These are phyloP conservation scores for Proisotoma minuta DNA, from an alignment of 2,888 invertebrate species.

Conservation along the genomic window DNA sequence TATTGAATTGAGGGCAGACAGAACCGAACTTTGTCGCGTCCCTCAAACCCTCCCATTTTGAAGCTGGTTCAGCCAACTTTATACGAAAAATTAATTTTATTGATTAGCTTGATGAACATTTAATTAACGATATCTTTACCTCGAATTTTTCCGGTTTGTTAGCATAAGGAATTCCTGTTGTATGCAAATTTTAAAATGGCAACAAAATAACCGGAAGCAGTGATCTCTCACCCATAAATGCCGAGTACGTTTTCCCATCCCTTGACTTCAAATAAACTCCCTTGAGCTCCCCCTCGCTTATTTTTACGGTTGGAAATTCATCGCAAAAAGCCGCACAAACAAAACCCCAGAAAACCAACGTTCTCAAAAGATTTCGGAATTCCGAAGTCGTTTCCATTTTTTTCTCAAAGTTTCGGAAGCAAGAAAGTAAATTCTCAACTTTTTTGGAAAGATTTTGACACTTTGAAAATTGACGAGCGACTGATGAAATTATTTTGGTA, in stretches of 20 bases:
- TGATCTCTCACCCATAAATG: no score
- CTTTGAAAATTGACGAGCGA: no score
- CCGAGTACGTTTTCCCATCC: slow-evolving; percentile 17
- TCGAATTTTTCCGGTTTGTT: slow-evolving; percentile 26
- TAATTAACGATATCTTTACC: no score
- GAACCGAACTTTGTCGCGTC: slow-evolving; percentile 26
- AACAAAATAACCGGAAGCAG: no score
- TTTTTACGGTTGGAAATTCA: slow-evolving; percentile 9
- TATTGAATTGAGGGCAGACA: slow-evolving; percentile 29
- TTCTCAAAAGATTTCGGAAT: no score
- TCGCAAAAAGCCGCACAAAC: not conserved
- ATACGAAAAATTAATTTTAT: not conserved
- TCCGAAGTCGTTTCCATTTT: no score
- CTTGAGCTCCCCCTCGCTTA: slow-evolving; percentile 18
- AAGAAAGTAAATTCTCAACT: no score
- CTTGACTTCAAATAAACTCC: slow-evolving; percentile 19
- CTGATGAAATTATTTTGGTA: no score
- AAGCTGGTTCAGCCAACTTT: slow-evolving; percentile 23
- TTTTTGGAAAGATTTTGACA: no score
- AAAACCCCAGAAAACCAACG: no score
- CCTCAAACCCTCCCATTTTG: slow-evolving; percentile 23
- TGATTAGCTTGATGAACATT: not conserved
- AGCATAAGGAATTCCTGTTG: slow-evolving; percentile 31
- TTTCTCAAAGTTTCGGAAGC: no score
- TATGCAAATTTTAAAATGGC: no score